A percentile compares a stretch with the other conserved stretches of the same genome.
Evolutionary conservation across 2,888 invertebrate genomes (phyloP).

Genomic region (Proisotoma minuta): DNA sequence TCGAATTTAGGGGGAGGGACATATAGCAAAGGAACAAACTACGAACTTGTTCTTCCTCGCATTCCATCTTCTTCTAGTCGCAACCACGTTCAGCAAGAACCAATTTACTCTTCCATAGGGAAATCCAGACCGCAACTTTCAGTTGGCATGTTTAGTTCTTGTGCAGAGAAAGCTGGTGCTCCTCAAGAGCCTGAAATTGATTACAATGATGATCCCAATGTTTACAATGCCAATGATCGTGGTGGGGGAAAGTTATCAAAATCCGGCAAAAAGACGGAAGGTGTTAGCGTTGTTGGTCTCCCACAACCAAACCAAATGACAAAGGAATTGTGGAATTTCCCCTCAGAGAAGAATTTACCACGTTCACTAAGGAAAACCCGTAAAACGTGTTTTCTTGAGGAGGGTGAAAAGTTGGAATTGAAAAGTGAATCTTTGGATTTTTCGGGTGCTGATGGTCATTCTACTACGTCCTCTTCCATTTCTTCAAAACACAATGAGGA

Average conservation of each 20-base stretch:
- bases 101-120: constrained; percentile 13
- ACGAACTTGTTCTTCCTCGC: constrained; percentile 27
- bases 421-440: background rate
- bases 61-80: constrained; percentile 11
- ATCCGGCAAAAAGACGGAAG: background rate
- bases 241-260: constrained; percentile 1
- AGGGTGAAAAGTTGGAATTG: constrained; percentile 14
- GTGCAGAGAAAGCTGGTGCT: too few species aligned
- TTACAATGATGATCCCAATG: constrained; percentile 4
- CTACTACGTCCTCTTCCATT: background rate
- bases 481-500: background rate
- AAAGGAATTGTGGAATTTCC: constrained; percentile 46
- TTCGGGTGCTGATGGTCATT: background rate
- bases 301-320: background rate
- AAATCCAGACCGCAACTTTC: constrained; percentile 10
- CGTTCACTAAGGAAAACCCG: constrained; percentile 45
- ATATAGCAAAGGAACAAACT: constrained; percentile 38
- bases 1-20: constrained; percentile 23
- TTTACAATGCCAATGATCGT: constrained; percentile 8
- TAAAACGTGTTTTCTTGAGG: constrained; percentile 43
- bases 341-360: constrained; percentile 45
- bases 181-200: background rate
- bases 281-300: too few species aligned
- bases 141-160: background rate
- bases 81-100: background rate